Percentiles rank a stretch among this genome's conserved stretches.
Evolutionary conservation across 2,797 vertebrate genomes (phyloP).

Genomic region (Ammospiza maritima): DNA sequence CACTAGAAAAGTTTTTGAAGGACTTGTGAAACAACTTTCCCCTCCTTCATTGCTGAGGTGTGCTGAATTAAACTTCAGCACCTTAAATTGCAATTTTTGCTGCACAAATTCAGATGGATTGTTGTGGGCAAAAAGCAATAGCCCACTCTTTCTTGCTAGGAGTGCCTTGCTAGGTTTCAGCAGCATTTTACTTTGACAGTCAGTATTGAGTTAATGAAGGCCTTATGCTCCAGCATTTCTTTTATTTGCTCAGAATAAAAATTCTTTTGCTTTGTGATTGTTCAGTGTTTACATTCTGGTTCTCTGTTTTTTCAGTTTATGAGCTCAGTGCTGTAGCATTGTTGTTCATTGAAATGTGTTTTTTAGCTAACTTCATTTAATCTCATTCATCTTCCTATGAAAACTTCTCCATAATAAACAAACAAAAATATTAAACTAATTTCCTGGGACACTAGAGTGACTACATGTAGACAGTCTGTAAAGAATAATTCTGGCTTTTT

Average conservation of each 20-base stretch:
- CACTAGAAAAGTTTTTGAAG: constrained; percentile 57
- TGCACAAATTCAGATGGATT: not conserved
- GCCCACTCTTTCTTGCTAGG: not conserved
- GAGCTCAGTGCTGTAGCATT: not conserved
- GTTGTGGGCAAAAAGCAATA: not conserved
- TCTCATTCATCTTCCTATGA: not conserved
- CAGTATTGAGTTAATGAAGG: not conserved
- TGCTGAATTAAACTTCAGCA: not conserved
- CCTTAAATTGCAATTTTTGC: not conserved
- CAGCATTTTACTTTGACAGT: not conserved
- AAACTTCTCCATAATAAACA: not conserved
- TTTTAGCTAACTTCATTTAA: not conserved
- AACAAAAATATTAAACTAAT: not conserved
- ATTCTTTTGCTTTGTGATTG: constrained; percentile 10
- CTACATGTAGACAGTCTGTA: not conserved
- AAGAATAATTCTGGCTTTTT: not conserved
- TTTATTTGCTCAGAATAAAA: constrained; percentile 3
- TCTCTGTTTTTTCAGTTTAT: not conserved
- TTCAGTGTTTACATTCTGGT: not conserved
- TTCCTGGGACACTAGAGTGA: not conserved
- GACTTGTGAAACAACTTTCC: not conserved
- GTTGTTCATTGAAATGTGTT: not conserved
- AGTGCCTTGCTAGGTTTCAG: not conserved
- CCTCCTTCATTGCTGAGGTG: not conserved
- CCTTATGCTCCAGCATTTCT: not conserved